A percentile compares a stretch with the other conserved stretches of the same genome.
Conservation (phyloP, 1,140 invertebrate species). For the Antheraea pernyi region DNA sequence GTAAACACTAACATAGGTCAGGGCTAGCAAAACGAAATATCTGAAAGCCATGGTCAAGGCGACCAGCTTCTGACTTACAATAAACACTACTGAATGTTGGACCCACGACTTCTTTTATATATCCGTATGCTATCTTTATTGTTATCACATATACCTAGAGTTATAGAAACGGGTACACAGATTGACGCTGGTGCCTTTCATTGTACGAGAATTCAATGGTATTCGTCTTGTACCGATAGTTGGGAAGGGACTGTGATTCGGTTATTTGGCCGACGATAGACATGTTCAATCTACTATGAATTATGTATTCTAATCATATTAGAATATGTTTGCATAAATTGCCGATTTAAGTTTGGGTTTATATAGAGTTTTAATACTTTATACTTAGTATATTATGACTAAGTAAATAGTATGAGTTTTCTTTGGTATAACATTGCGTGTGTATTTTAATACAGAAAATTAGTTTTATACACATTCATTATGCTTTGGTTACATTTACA, state of each 20-base stretch:
- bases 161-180: neutral
- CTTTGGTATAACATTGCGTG: too few species aligned
- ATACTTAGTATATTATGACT: too few species aligned
- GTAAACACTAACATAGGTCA: constrained; percentile 50
- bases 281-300: neutral
- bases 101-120: constrained; percentile 49
- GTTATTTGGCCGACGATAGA: neutral
- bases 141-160: constrained; percentile 5
- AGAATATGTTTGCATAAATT: neutral
- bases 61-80: constrained; percentile 44
- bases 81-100: constrained; percentile 49
- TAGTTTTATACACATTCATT: too few species aligned
- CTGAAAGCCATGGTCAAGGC: constrained; percentile 65
- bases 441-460: too few species aligned
- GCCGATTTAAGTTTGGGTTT: neutral
- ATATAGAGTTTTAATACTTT: neutral
- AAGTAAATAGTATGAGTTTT: too few species aligned
- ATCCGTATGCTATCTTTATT: constrained; percentile 39
- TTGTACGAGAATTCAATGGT: neutral
- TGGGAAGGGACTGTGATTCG: neutral
- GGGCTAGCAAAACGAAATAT: constrained; percentile 49
- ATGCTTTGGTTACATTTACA: too few species aligned
- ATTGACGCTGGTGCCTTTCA: neutral
- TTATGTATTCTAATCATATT: neutral
- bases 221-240: neutral